Percentiles rank a stretch among this genome's conserved stretches.
Conservation (phyloP, 2,113 vertebrate genomes). For the Thamnaconus septentrionalis region DNA sequence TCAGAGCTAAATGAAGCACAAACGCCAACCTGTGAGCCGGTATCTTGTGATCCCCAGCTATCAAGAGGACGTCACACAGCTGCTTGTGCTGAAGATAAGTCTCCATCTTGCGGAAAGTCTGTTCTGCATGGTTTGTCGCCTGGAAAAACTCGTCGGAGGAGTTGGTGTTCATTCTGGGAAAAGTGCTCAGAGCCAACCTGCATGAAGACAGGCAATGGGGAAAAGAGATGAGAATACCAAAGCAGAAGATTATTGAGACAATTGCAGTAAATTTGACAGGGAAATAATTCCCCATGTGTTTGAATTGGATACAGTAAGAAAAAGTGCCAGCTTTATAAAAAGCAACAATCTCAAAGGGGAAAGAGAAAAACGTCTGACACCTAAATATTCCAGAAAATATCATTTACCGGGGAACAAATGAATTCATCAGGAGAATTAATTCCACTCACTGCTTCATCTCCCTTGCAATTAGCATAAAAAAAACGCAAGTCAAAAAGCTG, state of each 20-base stretch:
- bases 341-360: no score
- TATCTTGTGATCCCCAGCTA: constrained; percentile 91
- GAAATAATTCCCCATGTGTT: no score
- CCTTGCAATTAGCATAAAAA: constrained; percentile 8
- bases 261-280: no score
- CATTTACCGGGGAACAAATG: constrained; percentile 7
- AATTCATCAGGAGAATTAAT: constrained; percentile 17
- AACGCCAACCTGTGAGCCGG: constrained; percentile 89
- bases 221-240: neutral
- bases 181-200: constrained; percentile 80
- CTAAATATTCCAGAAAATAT: neutral
- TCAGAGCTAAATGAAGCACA: constrained; percentile 37
- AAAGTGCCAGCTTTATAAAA: no score
- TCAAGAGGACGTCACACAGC: constrained; percentile 92
- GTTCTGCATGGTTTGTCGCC: constrained; percentile 88
- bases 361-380: neutral
- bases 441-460: constrained; percentile 7
- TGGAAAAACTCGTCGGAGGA: constrained; percentile 89
- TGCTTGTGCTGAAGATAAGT: constrained; percentile 94
- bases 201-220: constrained; percentile 19
- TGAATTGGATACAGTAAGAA: no score
- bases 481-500: constrained; percentile 21
- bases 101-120: constrained; percentile 94
- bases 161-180: constrained; percentile 80
- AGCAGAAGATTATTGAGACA: no score